Conservation (phyloP, 2,888 invertebrate species). For the Parnassius smintheus region DNA sequence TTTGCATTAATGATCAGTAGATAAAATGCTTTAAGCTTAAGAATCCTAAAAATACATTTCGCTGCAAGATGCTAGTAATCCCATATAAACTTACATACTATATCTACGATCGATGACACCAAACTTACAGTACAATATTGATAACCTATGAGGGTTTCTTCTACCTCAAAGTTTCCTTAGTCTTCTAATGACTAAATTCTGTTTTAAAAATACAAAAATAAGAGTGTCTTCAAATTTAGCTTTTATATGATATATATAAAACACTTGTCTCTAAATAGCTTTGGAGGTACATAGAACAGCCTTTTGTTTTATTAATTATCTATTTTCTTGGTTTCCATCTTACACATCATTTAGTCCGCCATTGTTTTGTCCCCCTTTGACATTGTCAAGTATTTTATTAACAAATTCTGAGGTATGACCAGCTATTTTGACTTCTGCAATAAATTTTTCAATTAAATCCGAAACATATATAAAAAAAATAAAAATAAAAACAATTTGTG, state of each 20-base stretch:
- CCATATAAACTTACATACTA: slow-evolving; percentile 23
- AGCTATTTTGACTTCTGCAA: slow-evolving; percentile 92
- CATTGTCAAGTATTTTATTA: slow-evolving; percentile 93
- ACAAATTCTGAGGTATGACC: slow-evolving; percentile 96
- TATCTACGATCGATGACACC: slow-evolving; percentile 38
- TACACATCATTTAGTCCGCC: slow-evolving; percentile 89
- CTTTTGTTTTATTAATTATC: slow-evolving; percentile 69
- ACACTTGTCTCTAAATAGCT: slow-evolving; percentile 69
- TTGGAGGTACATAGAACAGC: slow-evolving; percentile 81
- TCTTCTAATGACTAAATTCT: slow-evolving; percentile 63
- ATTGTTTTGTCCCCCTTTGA: slow-evolving; percentile 88
- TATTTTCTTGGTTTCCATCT: slow-evolving; percentile 42
- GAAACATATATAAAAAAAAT: no score
- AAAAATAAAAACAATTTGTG: no score
- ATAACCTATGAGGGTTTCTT: slow-evolving; percentile 38
- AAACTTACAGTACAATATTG: slow-evolving; percentile 39
- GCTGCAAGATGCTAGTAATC: slow-evolving; percentile 6
- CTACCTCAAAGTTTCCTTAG: slow-evolving; percentile 66
- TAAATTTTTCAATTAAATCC: slow-evolving; percentile 21
- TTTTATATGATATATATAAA: slow-evolving; percentile 63
- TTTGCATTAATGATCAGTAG: neutral
- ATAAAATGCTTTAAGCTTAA: slow-evolving; percentile 24
- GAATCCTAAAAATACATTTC: slow-evolving; percentile 5
- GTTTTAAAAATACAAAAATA: slow-evolving; percentile 70
- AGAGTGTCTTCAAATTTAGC: slow-evolving; percentile 71